Evolutionary conservation across 2,888 invertebrate genomes (phyloP), one percentile per base, ranked within the genome.

Genomic region (Troides aeacus): DNA sequence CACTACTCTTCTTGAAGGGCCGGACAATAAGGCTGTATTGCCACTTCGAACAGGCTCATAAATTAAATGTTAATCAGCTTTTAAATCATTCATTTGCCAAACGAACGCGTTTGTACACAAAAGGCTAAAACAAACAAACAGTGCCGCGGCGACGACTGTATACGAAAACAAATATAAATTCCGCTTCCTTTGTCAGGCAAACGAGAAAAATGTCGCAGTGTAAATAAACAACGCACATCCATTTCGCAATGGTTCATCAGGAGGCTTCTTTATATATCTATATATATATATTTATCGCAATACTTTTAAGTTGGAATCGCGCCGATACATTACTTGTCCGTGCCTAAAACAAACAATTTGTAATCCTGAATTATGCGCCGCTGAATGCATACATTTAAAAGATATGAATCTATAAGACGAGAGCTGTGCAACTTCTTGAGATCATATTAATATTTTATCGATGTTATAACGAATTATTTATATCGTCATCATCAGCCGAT

Each of bases 261-360:
- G 85, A 30, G 30, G 30, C 5, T 30, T 3, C 5, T 30, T 30
- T 46, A 2, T 46, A 12, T 46, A 15, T 46, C 1, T 10, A 39
- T 84, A 84, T 88, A 82, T 79, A 80, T 86, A 84, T 89, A 89
- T 91, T 89, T 90, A 90, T 92, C 90, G 75, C 84, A 86, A 90
- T 84, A 87, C 89, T 91, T 91, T 90, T 90, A 90, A 87, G 89
- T 89, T 90, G 87, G 80, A 88, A 89, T 89, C 90, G 84, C 87
- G 81, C 88, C 91, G 89, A 91, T 91, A 88, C 89, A 84, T 91
- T 91, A 84, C 81, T 84, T 89, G 91, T 90, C 91, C 80, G 87
- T 79, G 79, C 88, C 88, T 92, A 91, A 92, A 92, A 92, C 91
- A 92, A 92, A 92, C 90, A 91, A 92, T 92, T 92, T 92, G 92